These are phyloP conservation scores for Imbricaverruca yamaguchii DNA, from an alignment of 2,888 invertebrate species.

Conservation along the genomic window DNA sequence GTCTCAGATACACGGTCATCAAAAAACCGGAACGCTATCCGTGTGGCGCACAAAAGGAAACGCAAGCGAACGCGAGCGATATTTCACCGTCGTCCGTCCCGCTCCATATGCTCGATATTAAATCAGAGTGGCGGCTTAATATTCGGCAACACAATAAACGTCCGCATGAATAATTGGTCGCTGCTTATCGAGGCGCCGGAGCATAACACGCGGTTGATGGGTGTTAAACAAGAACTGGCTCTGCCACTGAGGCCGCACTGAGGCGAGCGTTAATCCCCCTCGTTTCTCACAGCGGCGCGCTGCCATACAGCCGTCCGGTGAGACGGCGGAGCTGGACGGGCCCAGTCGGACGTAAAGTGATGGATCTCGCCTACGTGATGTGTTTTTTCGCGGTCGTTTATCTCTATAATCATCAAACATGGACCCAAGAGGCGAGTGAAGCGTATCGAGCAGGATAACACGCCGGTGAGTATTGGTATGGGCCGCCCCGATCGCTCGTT, in stretches of 20 bases:
- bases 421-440: not conserved
- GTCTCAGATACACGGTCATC: not conserved
- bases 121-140: not conserved
- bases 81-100: too few relatives aligned
- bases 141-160: not conserved
- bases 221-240: not conserved
- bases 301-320: too few relatives aligned
- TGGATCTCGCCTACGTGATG: constrained; percentile 1
- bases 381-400: not conserved
- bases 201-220: not conserved
- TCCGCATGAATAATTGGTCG: not conserved
- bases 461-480: not conserved
- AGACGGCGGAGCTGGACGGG: too few relatives aligned
- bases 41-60: not conserved
- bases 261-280: too few relatives aligned
- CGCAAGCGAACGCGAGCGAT: too few relatives aligned
- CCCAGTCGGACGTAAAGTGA: not conserved
- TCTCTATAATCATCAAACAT: not conserved
- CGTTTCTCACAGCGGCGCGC: too few relatives aligned
- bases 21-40: not conserved
- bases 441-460: not conserved
- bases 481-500: too few relatives aligned
- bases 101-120: not conserved
- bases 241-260: too few relatives aligned
- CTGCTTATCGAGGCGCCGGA: not conserved